phyloP scores from a whole-genome alignment of 2,888 invertebrate genomes.

The Cantharis rustica region DNA sequence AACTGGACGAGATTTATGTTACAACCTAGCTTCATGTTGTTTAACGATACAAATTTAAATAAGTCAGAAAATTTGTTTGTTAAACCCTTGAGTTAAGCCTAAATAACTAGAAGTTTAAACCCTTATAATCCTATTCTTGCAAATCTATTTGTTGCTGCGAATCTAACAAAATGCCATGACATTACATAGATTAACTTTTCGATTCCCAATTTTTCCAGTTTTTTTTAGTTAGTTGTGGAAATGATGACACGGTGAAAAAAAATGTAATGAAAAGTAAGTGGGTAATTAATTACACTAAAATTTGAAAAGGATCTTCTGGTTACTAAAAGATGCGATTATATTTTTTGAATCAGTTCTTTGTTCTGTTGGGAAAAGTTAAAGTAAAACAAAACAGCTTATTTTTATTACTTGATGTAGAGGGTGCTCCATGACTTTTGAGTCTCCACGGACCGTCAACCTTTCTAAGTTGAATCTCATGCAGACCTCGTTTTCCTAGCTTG shows the following conservation, averaged over 20 bases:
- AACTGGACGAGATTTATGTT: background rate
- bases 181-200: background rate
- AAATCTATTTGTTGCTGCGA: background rate
- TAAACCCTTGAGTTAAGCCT: background rate
- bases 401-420: conserved; percentile 15
- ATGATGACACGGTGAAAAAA: background rate
- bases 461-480: conserved; percentile 30
- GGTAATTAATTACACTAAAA: background rate
- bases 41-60: background rate
- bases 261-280: background rate
- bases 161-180: background rate
- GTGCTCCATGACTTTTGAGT: conserved; percentile 20
- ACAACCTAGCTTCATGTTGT: background rate
- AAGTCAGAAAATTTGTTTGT: background rate
- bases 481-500: conserved; percentile 34
- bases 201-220: background rate
- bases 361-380: background rate
- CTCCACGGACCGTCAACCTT: conserved; percentile 25
- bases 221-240: too few relatives aligned
- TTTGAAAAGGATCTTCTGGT: background rate
- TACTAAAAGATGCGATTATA: background rate
- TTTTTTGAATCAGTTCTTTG: background rate
- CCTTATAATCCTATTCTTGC: background rate
- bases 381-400: background rate
- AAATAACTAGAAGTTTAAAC: background rate